These are phyloP conservation scores for Kryptolebias marmoratus DNA, from an alignment of 2,113 vertebrate genomes.

Conservation along the genomic window DNA sequence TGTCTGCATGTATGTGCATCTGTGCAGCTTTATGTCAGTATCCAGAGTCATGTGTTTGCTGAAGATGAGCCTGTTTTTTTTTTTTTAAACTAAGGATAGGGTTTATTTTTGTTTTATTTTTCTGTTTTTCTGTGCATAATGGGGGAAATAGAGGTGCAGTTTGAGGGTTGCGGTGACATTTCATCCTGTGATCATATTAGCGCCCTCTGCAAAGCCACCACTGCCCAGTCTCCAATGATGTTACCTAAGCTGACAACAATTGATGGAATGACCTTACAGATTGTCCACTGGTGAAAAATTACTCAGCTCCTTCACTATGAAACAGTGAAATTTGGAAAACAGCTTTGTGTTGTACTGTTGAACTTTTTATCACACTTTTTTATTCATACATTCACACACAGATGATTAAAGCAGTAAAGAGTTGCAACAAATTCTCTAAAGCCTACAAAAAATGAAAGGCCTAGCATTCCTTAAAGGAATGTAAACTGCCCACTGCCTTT, in stretches of 20 bases:
- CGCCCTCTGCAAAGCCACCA: slow-evolving; percentile 49
- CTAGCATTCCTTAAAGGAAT: too few species aligned
- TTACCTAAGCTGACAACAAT: slow-evolving; percentile 70
- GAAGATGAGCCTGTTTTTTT: slow-evolving; percentile 24
- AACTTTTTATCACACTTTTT: slow-evolving; percentile 27
- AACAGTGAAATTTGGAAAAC: slow-evolving; percentile 29
- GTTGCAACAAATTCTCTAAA: too few species aligned
- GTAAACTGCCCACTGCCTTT: too few species aligned
- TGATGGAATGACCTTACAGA: slow-evolving; percentile 69
- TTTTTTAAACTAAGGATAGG: slow-evolving; percentile 25
- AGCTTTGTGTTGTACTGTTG: slow-evolving; percentile 1
- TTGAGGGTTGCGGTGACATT: slow-evolving; percentile 67
- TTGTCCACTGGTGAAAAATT: slow-evolving; percentile 43
- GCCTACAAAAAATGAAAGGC: too few species aligned
- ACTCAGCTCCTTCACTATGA: slow-evolving; percentile 22
- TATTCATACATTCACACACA: neutral
- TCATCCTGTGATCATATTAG: slow-evolving; percentile 68
- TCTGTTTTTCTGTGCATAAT: neutral
- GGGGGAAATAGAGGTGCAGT: slow-evolving; percentile 19
- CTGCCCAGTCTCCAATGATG: slow-evolving; percentile 51
- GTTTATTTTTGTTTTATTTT: neutral
- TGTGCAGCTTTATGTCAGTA: neutral
- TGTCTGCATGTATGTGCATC: neutral
- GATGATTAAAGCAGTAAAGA: too few species aligned
- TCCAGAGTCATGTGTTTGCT: neutral